Evolutionary conservation across 1,140 invertebrate species (phyloP).

Genomic region (Bombus pascuorum): DNA sequence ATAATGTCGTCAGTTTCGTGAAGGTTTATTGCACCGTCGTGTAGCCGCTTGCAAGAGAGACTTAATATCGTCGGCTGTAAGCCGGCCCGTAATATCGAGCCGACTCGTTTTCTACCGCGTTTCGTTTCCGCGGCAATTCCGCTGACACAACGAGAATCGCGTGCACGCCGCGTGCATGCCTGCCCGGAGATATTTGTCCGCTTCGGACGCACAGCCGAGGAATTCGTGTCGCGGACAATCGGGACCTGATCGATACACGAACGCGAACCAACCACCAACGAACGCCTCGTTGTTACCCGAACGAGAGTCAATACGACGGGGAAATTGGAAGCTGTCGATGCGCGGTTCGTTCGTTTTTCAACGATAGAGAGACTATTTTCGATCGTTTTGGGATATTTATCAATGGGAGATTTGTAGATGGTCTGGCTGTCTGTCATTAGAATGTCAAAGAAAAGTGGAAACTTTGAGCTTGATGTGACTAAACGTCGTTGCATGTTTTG

Average conservation of each 20-base stretch:
- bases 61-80: conserved; percentile 48
- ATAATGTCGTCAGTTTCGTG: conserved; percentile 48
- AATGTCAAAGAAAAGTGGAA: too few species aligned
- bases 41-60: conserved; percentile 4
- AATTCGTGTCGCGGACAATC: conserved; percentile 39
- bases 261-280: not conserved
- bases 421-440: too few species aligned
- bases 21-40: conserved; percentile 43
- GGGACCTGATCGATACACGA: conserved; percentile 27
- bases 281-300: not conserved
- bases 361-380: not conserved
- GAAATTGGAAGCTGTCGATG: not conserved
- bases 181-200: conserved; percentile 35
- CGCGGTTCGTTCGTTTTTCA: not conserved
- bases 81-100: conserved; percentile 31
- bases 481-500: too few species aligned
- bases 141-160: conserved; percentile 42
- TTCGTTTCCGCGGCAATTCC: conserved; percentile 36
- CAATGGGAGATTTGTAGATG: not conserved
- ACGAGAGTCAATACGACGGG: not conserved
- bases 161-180: conserved; percentile 9
- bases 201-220: conserved; percentile 23
- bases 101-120: conserved; percentile 25
- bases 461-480: too few species aligned
- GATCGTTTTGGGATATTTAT: not conserved